phyloP scores from a whole-genome alignment of 30 jellyfish, hydroid and myxozoan species.

The Aurelia aurita complex sp. Pacific region DNA sequence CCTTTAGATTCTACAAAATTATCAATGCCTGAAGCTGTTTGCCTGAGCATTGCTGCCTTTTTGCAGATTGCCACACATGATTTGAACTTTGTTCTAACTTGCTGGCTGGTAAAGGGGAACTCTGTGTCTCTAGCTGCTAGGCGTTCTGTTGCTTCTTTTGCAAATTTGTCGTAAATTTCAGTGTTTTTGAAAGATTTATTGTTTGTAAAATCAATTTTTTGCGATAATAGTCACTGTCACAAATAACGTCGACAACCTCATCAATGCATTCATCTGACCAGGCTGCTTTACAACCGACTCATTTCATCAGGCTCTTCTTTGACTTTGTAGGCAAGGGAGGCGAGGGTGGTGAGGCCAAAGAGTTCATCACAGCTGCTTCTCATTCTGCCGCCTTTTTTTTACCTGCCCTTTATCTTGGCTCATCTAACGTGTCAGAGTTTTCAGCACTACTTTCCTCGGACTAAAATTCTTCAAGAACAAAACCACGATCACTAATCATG shows the following conservation, averaged over 20 bases:
- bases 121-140: slow-evolving; percentile 1
- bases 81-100: slow-evolving; percentile 15
- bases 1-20: slow-evolving; percentile 6
- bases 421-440: no score
- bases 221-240: neutral
- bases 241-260: neutral
- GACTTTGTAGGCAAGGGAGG: no score
- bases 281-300: no score
- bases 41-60: slow-evolving; percentile 30
- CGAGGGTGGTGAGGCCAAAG: neutral
- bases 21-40: slow-evolving; percentile 22
- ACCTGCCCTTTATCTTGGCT: neutral
- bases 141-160: slow-evolving; percentile 15
- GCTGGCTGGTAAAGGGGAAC: slow-evolving; percentile 31
- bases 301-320: no score
- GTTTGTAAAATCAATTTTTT: slow-evolving; percentile 3
- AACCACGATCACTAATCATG: neutral
- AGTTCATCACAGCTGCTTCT: neutral
- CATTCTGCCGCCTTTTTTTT: no score
- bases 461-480: neutral
- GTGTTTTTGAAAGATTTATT: slow-evolving; percentile 2
- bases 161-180: slow-evolving; percentile 10
- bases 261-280: no score
- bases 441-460: neutral
- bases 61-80: slow-evolving; percentile 32